Evolutionary conservation across 2,113 vertebrate genomes (phyloP).

Genomic region (Maccullochella peelii): DNA sequence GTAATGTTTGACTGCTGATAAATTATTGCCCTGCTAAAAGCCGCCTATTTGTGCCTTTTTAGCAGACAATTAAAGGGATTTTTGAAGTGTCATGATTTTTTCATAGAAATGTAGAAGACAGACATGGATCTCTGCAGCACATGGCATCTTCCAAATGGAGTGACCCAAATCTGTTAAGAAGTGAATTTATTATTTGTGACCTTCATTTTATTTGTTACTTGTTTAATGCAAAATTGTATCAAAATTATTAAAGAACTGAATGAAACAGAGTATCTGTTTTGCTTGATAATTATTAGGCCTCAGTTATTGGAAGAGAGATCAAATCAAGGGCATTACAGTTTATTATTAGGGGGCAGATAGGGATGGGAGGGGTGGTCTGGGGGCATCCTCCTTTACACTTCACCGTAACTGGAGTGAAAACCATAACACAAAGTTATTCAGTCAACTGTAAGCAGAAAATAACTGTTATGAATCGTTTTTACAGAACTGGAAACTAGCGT

Average conservation of each 20-base stretch:
- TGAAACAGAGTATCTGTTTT: not conserved
- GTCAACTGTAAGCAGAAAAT: not conserved
- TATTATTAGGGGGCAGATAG: not conserved
- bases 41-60: conserved; percentile 63
- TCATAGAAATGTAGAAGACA: conserved; percentile 1
- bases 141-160: not conserved
- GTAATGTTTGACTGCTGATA: conserved; percentile 27
- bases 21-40: conserved; percentile 33
- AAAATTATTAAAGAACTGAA: conserved; percentile 2
- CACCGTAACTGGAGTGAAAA: not conserved
- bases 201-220: conserved; percentile 3
- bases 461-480: not conserved
- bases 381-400: not conserved
- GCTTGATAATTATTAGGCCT: not conserved
- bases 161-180: not conserved
- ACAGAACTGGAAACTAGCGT: not conserved
- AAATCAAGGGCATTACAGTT: not conserved
- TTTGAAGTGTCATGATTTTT: conserved; percentile 20
- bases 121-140: not conserved
- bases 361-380: not conserved
- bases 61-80: conserved; percentile 48
- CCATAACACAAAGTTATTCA: not conserved
- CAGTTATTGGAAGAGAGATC: not conserved
- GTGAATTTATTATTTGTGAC: not conserved
- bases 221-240: not conserved